Conservation (phyloP, 2,113 vertebrate species). For the Symphodus melops region DNA sequence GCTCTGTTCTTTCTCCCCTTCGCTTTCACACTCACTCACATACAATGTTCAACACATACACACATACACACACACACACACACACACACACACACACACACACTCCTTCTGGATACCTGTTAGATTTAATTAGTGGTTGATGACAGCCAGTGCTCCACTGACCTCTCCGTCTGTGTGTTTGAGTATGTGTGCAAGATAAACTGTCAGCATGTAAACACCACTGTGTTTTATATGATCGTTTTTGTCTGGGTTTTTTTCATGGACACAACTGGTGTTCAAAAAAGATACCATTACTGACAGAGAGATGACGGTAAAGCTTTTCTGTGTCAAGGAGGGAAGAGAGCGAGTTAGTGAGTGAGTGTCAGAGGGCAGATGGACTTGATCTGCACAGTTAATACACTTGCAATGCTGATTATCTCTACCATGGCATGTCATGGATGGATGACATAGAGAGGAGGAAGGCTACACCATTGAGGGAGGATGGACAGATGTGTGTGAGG, state of each 20-base stretch:
- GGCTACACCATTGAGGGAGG: conserved; percentile 12
- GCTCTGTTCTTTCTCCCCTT: too few relatives aligned
- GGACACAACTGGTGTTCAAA: background rate
- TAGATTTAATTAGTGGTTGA: conserved; percentile 31
- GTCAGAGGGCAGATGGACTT: conserved; percentile 17
- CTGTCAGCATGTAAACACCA: background rate
- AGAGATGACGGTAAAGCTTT: background rate
- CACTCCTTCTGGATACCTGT: conserved; percentile 32
- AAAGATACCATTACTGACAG: conserved; percentile 12
- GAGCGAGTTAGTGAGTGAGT: background rate
- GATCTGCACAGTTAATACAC: conserved; percentile 56
- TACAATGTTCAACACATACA: too few relatives aligned
- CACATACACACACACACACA: background rate
- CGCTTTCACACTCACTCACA: too few relatives aligned
- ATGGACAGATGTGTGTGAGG: conserved; percentile 13
- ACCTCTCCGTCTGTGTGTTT: background rate
- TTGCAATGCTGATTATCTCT: conserved; percentile 62
- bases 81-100: conserved; percentile 18
- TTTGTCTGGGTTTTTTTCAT: conserved; percentile 1
- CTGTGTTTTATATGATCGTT: conserved; percentile 1
- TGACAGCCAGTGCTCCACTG: conserved; percentile 29
- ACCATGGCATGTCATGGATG: conserved; percentile 45
- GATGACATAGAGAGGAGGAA: conserved; percentile 44
- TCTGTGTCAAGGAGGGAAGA: too few relatives aligned
- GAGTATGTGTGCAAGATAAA: background rate